Base-by-base conservation (phyloP, 2,113 vertebrate genomes). In the Cyrtonyx montezumae region DNA sequence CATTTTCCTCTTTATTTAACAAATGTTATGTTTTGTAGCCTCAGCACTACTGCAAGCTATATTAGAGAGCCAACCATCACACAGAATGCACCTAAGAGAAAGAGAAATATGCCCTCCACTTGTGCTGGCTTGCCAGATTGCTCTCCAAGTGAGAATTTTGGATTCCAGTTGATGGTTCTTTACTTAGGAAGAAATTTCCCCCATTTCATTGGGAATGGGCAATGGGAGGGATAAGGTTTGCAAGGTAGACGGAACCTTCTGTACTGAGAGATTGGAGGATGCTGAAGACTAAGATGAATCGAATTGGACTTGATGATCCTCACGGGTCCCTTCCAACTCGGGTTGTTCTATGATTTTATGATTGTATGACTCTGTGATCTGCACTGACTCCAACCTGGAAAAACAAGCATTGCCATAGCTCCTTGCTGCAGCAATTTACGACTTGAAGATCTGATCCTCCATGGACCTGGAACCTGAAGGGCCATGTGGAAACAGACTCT, bases 31-130 rank as follows among this genome's bases (percentile, higher is more conserved):
- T 13, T 87, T 81, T 68, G 23, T 34, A 82, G 30, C 71, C 34
- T 56, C 37, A 48, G 16, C 9, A 3, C 12, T n/a, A 22, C 42
- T 51, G 25, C 26, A 87, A 67, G 59, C 13, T 6, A 0, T 42
- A 25, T 69, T 51, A 76, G 37, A 88, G 48, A 66, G 15, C 36
- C 70, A 76, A 13, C 49, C 32, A 58, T 42, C n/a, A 18, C 40
- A 36, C 0, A 0, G n/a, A 43, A 7, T 13, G 14, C 11, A 5
- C 3, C 23, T 42, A 40, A 69, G 7, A 32, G 46, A 78, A 62
- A 63, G 37, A 46, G 25, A 51, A 61, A 36, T 15, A 12, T 0
- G 0, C 6, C 48, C 23, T 51, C 42, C 4, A 13, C 0, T 0
- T 36, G 8, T 16, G 4, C 18, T 74, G 67, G 11, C 51, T 22